phyloP scores from a whole-genome alignment of 2,113 vertebrate genomes.

The Arothron firmamentum region DNA sequence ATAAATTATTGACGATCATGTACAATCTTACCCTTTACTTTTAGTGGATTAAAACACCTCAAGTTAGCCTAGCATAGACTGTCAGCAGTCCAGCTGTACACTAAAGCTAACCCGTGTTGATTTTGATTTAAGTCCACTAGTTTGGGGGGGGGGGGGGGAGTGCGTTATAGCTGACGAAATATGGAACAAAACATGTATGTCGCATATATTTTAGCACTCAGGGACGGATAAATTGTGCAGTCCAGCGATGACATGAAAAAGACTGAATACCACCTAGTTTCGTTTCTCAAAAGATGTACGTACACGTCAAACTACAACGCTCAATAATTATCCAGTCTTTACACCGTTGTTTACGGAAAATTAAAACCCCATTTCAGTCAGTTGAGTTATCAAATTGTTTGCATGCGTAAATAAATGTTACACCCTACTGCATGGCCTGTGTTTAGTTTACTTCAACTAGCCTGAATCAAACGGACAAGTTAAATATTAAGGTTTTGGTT shows the following conservation, averaged over 20 bases:
- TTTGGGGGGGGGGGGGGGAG: no score
- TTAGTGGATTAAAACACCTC: not conserved
- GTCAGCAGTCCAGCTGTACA: slow-evolving; percentile 23
- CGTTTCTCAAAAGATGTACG: not conserved
- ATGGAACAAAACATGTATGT: not conserved
- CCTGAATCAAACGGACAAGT: slow-evolving; percentile 3
- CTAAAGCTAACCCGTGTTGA: not conserved
- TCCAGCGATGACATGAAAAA: slow-evolving; percentile 11
- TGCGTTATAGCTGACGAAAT: not conserved
- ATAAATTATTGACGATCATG: no score
- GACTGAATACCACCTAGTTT: slow-evolving; percentile 13
- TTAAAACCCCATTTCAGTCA: no score
- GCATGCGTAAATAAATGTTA: no score
- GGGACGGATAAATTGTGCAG: slow-evolving; percentile 24
- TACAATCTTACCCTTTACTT: no score
- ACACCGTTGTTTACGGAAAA: not conserved
- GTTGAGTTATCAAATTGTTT: no score
- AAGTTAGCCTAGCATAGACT: not conserved
- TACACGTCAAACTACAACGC: not conserved
- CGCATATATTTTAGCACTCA: not conserved
- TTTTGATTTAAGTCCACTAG: not conserved
- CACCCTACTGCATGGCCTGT: not conserved
- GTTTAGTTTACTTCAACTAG: not conserved
- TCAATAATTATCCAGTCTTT: not conserved
- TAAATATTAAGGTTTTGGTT: slow-evolving; percentile 42